Base-by-base conservation (phyloP, 2,797 vertebrate species). In the Botia almorhae region DNA sequence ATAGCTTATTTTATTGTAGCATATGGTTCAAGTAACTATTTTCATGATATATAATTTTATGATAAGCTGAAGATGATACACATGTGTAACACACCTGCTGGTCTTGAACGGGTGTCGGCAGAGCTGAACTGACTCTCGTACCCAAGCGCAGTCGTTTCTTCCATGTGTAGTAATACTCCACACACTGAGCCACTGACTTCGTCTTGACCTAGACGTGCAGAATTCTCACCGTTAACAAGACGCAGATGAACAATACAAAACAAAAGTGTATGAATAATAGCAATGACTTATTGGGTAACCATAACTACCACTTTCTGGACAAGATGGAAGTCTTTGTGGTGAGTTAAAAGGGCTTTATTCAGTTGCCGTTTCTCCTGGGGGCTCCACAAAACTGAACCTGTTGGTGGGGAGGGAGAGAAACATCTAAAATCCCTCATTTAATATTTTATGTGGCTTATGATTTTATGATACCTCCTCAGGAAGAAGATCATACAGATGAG, bases 241-340 rank as follows among this genome's bases (percentile, higher is more conserved):
- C n/a, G 65, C 73, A 33, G 36, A 19, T 81, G 1, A 60, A 21
- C 51, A n/a, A 53, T 53, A 17, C 17, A 56, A 26, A 55, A 26
- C 33, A 67, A 26, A 67, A 26, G 2, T 46, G 39, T 46, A 46
- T 10, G 43, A 26, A 60, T 21, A 21, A 39, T 13, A 43, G 36
- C 8, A 23, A 26, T 23, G 26, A 26, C 17, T 26, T 13, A 13
- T 33, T 29, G 2, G 17, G 36, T 17, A 36, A 46, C 19, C 8
- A 13, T 23, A 78, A 56, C 48, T 94, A 97, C 96, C 94, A 96
- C 96, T 86, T 93, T 96, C 89, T 98, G 96, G 86, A 97, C 90
- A 84, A 94, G 92, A 90, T 93, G 90, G 90, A 98, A 98, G 90
- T 98, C 96, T 92, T 98, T 98, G 77, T 92, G 94, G 89, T 96